These are phyloP conservation scores for Hippoglossus stenolepis DNA, from an alignment of 2,113 vertebrate species.

Conservation along the genomic window DNA sequence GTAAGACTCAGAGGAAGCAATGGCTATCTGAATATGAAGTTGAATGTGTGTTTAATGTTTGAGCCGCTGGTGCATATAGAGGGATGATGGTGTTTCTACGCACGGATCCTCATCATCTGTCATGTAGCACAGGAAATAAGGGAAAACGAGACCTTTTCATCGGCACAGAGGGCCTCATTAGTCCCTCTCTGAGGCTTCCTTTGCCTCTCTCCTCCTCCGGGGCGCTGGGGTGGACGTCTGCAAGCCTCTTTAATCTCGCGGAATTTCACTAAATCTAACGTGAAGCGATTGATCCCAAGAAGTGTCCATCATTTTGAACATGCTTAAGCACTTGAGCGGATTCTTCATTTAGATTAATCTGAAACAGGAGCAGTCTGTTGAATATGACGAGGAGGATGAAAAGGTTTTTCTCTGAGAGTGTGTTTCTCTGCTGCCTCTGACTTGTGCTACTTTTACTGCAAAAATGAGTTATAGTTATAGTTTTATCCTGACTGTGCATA, in stretches of 20 bases:
- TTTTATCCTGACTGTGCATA: conserved; percentile 31
- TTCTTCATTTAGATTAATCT: conserved; percentile 7
- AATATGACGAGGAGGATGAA: conserved; percentile 32
- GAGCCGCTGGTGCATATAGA: conserved; percentile 7
- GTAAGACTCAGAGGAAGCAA: conserved; percentile 73
- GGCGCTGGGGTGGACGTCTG: conserved; percentile 7
- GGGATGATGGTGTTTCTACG: conserved; percentile 8
- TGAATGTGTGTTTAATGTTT: not conserved
- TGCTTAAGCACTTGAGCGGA: conserved; percentile 29
- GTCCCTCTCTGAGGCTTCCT: conserved; percentile 34
- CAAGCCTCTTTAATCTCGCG: conserved; percentile 37
- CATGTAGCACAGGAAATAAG: conserved; percentile 28
- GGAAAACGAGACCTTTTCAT: conserved; percentile 30
- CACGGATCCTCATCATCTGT: conserved; percentile 10
- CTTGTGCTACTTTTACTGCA: conserved; percentile 29
- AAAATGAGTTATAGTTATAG: not conserved
- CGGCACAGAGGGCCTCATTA: conserved; percentile 54
- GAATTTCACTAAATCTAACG: conserved; percentile 25
- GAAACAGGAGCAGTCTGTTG: conserved; percentile 2
- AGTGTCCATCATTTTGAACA: conserved; percentile 27
- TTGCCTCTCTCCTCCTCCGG: conserved; percentile 11
- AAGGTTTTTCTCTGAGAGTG: conserved; percentile 23
- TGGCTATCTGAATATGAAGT: not conserved
- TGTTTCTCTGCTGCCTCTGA: not conserved
- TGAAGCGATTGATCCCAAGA: conserved; percentile 28